A percentile compares a stretch with the other conserved stretches of the same genome.
These are phyloP conservation scores for Pteruthius melanotis DNA, from an alignment of 2,113 vertebrate species.

Conservation along the genomic window DNA sequence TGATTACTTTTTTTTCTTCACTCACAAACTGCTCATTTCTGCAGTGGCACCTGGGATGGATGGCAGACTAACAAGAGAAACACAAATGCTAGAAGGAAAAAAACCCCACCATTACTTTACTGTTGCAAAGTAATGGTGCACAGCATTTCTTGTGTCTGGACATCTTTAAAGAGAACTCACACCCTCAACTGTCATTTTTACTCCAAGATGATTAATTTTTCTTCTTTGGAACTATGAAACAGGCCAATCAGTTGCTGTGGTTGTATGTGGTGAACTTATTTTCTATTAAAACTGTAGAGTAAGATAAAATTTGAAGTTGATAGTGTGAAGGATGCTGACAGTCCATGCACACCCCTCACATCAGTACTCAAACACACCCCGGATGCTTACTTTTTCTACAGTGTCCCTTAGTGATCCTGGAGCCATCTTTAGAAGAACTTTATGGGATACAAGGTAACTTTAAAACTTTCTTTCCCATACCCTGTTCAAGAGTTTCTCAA, in stretches of 20 bases:
- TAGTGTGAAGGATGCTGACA: not conserved
- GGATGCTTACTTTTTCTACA: not conserved
- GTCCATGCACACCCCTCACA: accelerated
- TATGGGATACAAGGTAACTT: not conserved
- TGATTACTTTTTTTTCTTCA: not conserved
- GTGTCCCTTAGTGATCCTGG: not conserved
- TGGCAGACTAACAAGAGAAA: not conserved
- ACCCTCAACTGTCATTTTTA: not conserved
- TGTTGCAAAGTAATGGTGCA: not conserved
- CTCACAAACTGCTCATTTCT: not conserved
- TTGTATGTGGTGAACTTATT: not conserved
- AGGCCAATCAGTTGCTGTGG: not conserved
- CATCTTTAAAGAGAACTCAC: not conserved
- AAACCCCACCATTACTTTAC: not conserved
- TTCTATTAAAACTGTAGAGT: not conserved
- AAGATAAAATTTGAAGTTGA: not conserved
- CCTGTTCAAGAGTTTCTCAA: not conserved
- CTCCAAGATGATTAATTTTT: not conserved
- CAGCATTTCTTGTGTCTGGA: not conserved
- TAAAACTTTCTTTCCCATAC: not conserved
- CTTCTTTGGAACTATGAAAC: not conserved
- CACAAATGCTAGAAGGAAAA: not conserved
- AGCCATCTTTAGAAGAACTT: not conserved
- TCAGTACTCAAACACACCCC: not conserved
- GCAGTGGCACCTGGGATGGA: not conserved